Evolutionary conservation across 2,888 invertebrate genomes (phyloP).

Genomic region (Tuta absoluta): DNA sequence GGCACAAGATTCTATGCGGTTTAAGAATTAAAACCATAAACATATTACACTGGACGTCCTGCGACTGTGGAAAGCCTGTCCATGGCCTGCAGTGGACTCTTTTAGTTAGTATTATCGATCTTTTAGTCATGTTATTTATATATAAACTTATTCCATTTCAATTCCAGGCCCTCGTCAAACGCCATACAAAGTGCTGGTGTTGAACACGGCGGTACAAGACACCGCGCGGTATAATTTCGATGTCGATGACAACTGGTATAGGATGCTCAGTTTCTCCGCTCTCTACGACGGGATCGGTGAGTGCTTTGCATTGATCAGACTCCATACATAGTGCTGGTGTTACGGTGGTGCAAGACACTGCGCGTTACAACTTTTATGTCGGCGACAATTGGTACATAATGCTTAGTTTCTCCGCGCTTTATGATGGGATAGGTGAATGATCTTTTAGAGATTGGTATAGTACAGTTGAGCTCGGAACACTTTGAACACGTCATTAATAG

Average conservation of each 20-base stretch:
- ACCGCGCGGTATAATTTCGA: slow-evolving; percentile 64
- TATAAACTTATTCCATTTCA: neutral
- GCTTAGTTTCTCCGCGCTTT: slow-evolving; percentile 82
- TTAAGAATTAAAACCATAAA: no score
- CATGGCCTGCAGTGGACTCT: no score
- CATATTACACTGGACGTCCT: no score
- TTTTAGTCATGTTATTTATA: no score
- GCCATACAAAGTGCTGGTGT: slow-evolving; percentile 84
- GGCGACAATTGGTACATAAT: slow-evolving; percentile 86
- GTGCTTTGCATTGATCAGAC: no score
- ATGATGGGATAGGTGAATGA: slow-evolving; percentile 75
- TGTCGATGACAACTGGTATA: slow-evolving; percentile 84
- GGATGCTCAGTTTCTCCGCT: slow-evolving; percentile 84
- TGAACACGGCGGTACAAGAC: slow-evolving; percentile 75
- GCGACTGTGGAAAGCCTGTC: no score
- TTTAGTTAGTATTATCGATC: no score
- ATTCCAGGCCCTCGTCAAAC: slow-evolving; percentile 67
- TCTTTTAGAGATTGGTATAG: no score
- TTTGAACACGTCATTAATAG: no score
- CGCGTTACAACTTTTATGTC: slow-evolving; percentile 67
- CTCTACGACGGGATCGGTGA: slow-evolving; percentile 80
- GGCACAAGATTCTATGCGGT: no score
- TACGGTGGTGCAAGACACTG: slow-evolving; percentile 60
- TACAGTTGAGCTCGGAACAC: no score
- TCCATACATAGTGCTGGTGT: neutral